A percentile compares a stretch with the other conserved stretches of the same genome.
Evolutionary conservation across 2,797 vertebrate species (phyloP).

Genomic region (Pteropus rufus): DNA sequence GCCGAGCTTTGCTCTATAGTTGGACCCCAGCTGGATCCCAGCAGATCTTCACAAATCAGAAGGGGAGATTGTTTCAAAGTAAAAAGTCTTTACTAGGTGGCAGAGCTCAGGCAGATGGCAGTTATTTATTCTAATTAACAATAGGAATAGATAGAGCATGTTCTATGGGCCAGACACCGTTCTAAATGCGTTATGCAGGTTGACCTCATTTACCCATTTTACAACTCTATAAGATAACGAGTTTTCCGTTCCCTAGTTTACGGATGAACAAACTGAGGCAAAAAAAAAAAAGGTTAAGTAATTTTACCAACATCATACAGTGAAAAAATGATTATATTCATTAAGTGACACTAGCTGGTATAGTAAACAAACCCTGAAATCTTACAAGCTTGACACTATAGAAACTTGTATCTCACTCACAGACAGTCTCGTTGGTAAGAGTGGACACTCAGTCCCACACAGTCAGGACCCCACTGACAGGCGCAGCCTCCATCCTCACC

Average conservation of each 20-base stretch:
- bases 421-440: not conserved
- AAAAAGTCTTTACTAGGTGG: not conserved
- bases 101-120: not conserved
- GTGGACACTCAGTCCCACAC: not conserved
- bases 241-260: not conserved
- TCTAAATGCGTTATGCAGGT: not conserved
- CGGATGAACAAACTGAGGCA: not conserved
- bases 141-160: not conserved
- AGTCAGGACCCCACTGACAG: not conserved
- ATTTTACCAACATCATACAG: not conserved
- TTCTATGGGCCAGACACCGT: not conserved
- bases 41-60: not conserved
- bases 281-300: not conserved
- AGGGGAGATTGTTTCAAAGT: not conserved
- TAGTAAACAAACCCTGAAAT: not conserved
- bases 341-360: not conserved
- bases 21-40: not conserved
- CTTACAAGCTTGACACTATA: not conserved
- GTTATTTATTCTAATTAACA: constrained; percentile 7
- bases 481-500: not conserved
- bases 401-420: not conserved
- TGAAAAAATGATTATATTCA: not conserved
- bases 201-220: not conserved
- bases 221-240: not conserved
- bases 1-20: not conserved